A percentile compares a stretch with the other conserved stretches of the same genome.
Evolutionary conservation across 2,113 vertebrate species (phyloP).

Genomic region (Ciconia stormi): DNA sequence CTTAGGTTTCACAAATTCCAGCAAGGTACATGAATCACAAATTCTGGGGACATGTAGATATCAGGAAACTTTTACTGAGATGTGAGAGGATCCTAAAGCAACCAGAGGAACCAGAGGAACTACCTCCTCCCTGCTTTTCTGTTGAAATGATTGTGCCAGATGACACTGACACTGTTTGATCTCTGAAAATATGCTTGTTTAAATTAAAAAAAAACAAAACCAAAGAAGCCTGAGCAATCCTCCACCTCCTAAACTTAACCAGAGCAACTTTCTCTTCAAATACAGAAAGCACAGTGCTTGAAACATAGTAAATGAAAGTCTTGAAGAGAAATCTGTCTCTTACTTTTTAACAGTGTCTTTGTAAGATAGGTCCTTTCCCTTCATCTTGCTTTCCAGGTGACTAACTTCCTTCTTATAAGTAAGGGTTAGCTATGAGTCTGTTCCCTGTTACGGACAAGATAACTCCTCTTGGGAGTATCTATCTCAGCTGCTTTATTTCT

Average conservation of each 20-base stretch:
- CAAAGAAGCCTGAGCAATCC: not conserved
- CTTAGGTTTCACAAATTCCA: not conserved
- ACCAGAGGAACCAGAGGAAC: not conserved
- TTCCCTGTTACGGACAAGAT: not conserved
- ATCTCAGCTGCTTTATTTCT: not conserved
- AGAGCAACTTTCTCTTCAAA: not conserved
- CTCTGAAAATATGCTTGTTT: not conserved
- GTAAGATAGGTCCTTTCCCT: not conserved
- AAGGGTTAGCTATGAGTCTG: not conserved
- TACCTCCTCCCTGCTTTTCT: not conserved
- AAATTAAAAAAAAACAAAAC: not conserved
- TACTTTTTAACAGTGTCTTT: not conserved
- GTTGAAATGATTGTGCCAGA: not conserved
- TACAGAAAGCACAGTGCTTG: not conserved
- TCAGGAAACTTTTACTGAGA: not conserved
- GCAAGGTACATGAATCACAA: not conserved
- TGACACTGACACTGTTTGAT: not conserved
- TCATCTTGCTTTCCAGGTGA: not conserved
- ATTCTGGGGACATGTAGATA: not conserved
- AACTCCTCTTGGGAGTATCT: not conserved
- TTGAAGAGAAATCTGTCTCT: not conserved
- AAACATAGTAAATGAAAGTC: not conserved
- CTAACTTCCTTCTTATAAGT: not conserved
- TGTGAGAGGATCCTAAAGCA: not conserved
- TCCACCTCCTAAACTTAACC: not conserved